Evolutionary conservation across 1,140 invertebrate species (phyloP).

Genomic region (Penaeus indicus): DNA sequence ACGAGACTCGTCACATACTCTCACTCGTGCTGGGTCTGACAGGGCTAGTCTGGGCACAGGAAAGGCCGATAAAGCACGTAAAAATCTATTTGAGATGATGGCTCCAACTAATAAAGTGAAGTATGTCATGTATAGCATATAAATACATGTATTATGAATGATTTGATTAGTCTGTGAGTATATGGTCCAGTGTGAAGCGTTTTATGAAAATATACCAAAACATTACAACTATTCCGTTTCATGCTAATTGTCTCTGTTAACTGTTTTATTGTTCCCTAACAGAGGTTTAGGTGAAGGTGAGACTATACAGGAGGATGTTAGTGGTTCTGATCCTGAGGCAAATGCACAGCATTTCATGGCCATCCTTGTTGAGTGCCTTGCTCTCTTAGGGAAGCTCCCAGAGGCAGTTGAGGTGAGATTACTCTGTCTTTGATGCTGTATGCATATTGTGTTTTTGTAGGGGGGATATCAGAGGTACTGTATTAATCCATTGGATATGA

Average conservation of each 20-base stretch:
- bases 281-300: conserved; percentile 46
- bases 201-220: too few species aligned
- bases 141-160: too few species aligned
- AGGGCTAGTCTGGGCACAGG: conserved; percentile 40
- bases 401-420: conserved; percentile 83
- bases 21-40: conserved; percentile 50
- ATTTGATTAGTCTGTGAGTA: too few species aligned
- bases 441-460: too few species aligned
- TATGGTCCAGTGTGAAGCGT: too few species aligned
- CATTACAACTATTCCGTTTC: too few species aligned
- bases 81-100: conserved; percentile 67
- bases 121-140: conserved; percentile 57
- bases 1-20: conserved; percentile 42
- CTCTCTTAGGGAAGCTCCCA: conserved; percentile 85
- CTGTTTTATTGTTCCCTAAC: conserved; percentile 4
- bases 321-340: conserved; percentile 77
- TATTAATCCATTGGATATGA: too few species aligned
- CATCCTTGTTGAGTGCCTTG: conserved; percentile 88
- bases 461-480: too few species aligned
- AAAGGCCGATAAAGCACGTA: conserved; percentile 67
- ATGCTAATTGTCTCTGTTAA: neutral
- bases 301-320: conserved; percentile 76
- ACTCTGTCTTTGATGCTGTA: too few species aligned
- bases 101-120: conserved; percentile 65
- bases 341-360: conserved; percentile 81